Evolutionary conservation across 2,113 vertebrate genomes (phyloP), one percentile per base, ranked within the genome.

Genomic region (Nerophis lumbriciformis): DNA sequence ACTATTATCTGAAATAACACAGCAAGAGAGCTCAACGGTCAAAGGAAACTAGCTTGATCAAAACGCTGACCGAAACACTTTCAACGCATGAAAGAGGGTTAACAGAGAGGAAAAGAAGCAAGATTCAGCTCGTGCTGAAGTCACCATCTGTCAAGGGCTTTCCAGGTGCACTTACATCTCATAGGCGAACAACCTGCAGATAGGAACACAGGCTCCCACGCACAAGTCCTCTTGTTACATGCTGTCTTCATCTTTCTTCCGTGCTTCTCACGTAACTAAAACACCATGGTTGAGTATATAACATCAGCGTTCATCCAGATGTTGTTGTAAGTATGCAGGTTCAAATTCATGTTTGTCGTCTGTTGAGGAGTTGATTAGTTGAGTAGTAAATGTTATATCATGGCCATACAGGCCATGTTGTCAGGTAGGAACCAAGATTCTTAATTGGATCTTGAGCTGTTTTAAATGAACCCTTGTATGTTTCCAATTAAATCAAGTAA

Each of bases 111-210:
- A 69, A 78, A 72, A 66, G 68, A 73, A 70, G 66, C 65, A 64
- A 67, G 75, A 63, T 80, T 84, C 73, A 77, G 78, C 81, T 58
- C 0, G 61, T 77, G 79, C 75, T 53, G 72, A 77, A 81, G 76
- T 52, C 77, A 78, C 82, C 84, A 86, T 83, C 84, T 86, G 84
- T 85, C 83, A 79, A 81, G 76, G 72, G 74, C 72, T 72, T 82
- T 81, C 84, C 73, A 83, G 79, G 85, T 80, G 83, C 76, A 74
- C 6, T 37, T 54, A 51, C 70, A 78, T 73, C 84, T 81, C 78
- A 61, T 59, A 71, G 68, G 82, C 72, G 56, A 67, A 77, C 58
- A 72, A 39, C 66, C 71, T 64, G 75, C 75, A 75, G 73, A 83
- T 80, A 85, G 74, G 79, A 76, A 81, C 64, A 51, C 71, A 47